Percentiles rank a stretch among this genome's conserved stretches.
These are phyloP conservation scores for Helostoma temminkii DNA, from an alignment of 2,797 vertebrate genomes.

Conservation along the genomic window DNA sequence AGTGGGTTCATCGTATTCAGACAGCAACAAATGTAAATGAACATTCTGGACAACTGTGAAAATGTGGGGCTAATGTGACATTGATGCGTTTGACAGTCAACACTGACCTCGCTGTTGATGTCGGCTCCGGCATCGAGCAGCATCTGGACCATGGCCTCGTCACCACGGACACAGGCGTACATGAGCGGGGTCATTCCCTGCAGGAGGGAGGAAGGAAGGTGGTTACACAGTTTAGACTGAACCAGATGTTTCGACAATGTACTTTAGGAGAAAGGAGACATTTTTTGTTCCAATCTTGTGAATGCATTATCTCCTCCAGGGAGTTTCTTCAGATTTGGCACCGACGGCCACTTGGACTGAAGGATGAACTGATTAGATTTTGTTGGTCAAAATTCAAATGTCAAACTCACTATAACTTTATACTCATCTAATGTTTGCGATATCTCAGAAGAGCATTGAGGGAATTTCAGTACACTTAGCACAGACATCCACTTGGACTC, in stretches of 20 bases:
- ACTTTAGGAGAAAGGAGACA: neutral
- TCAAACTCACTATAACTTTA: too few species aligned
- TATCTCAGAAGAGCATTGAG: too few species aligned
- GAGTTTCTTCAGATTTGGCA: too few species aligned
- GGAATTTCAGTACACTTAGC: too few species aligned
- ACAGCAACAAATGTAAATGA: constrained; percentile 55
- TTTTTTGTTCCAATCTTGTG: too few species aligned
- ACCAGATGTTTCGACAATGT: neutral
- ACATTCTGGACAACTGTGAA: constrained; percentile 29
- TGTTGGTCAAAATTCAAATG: too few species aligned
- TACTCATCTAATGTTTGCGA: too few species aligned
- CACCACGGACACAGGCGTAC: constrained; percentile 97
- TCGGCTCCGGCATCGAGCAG: constrained; percentile 96
- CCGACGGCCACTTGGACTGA: too few species aligned
- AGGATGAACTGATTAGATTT: too few species aligned
- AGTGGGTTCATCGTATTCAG: constrained; percentile 47
- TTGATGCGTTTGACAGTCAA: neutral
- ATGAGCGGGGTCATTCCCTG: constrained; percentile 96
- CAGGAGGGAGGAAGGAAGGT: neutral
- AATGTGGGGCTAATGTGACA: constrained; percentile 20
- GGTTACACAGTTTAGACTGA: neutral
- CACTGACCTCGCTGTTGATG: constrained; percentile 96
- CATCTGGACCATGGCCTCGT: constrained; percentile 99
- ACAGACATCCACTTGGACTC: too few species aligned
- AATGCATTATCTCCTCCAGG: too few species aligned